Evolutionary conservation across 2,113 vertebrate species (phyloP), one percentile per base, ranked within the genome.

Genomic region (Cinclus mexicanus): DNA sequence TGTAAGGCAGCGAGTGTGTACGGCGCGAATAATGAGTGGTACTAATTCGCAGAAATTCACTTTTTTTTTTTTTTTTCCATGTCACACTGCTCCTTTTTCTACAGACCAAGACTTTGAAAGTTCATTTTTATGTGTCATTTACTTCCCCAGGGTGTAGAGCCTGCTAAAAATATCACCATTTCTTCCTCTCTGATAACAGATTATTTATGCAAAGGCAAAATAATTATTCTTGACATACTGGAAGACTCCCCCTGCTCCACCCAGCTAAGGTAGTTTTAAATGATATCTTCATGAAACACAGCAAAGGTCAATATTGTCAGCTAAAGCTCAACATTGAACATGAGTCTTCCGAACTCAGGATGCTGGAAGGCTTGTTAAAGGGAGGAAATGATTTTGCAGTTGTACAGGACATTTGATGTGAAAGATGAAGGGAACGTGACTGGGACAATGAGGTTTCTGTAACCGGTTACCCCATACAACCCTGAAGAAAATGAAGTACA

Each of bases 71-170:
- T 83, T 53, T 87, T 41, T 23, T 96, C 97, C 97, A 95, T 8
- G 35, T 37, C 97, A 97, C 93, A 94, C 91, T 56, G 97, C 94
- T 97, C 84, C 90, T 95, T 98, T 98, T 97, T 97, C 97, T 97
- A 97, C 93, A 98, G 97, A 94, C 96, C 96, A 95, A 97, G 96
- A 97, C 98, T 98, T 98, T 98, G 96, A 98, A 98, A 97, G 96
- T 96, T 96, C 95, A 89, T 97, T 97, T 97, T 98, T 95, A 91
- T 96, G 97, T 98, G 97, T 97, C 97, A 94, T 97, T 98, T 98
- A 96, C 96, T 94, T 97, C 97, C 97, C 98, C 92, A 94, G 97
- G 97, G 97, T 95, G 97, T 92, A 97, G 94, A 96, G 78, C 72
- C 96, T 97, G 84, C 97, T 97, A 97, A 98, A 98, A 98, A 98